Evolutionary conservation across 2,888 invertebrate genomes (phyloP).

Genomic region (Argynnis bischoffii): DNA sequence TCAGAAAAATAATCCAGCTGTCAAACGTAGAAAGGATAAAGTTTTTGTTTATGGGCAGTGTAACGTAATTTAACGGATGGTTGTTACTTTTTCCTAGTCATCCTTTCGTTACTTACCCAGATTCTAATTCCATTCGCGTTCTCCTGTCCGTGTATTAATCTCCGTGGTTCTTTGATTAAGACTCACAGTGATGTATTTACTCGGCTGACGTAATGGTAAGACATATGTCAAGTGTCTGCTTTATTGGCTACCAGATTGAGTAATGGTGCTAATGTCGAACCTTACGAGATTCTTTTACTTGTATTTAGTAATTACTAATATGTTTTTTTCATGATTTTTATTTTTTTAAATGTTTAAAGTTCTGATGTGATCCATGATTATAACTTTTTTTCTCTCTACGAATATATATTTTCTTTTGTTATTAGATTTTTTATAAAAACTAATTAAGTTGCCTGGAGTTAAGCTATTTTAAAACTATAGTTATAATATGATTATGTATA

Average conservation of each 20-base stretch:
- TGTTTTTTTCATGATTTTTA: neutral
- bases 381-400: no score
- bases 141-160: slow-evolving; percentile 74
- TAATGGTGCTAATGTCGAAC: slow-evolving; percentile 67
- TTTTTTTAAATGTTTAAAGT: neutral
- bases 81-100: slow-evolving; percentile 28
- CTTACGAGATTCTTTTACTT: slow-evolving; percentile 22
- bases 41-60: slow-evolving; percentile 26
- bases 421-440: no score
- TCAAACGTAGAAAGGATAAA: slow-evolving; percentile 27
- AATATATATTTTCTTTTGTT: no score
- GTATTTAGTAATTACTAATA: neutral
- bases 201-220: slow-evolving; percentile 78
- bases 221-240: slow-evolving; percentile 79
- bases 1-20: slow-evolving; percentile 23
- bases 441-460: no score
- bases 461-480: slow-evolving; percentile 33
- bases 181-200: slow-evolving; percentile 77
- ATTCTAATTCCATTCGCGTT: slow-evolving; percentile 43
- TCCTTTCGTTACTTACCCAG: slow-evolving; percentile 38
- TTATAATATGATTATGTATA: slow-evolving; percentile 40
- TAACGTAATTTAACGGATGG: slow-evolving; percentile 28
- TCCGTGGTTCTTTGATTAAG: slow-evolving; percentile 77
- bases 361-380: neutral
- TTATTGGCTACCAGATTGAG: slow-evolving; percentile 77